phyloP scores from a whole-genome alignment of 2,888 invertebrate species.

The Elysia crispata region DNA sequence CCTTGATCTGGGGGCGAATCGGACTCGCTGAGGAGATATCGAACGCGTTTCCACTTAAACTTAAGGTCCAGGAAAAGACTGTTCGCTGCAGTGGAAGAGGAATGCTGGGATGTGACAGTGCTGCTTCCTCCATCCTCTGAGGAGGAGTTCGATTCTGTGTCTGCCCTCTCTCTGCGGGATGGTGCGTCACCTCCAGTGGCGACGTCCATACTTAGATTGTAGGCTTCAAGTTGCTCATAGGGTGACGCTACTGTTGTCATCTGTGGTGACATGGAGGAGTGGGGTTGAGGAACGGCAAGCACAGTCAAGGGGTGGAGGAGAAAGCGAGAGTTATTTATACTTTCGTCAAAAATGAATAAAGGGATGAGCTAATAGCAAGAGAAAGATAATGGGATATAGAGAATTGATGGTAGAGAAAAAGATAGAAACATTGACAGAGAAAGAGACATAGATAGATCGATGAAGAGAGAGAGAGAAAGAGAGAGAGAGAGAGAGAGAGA shows the following conservation, averaged over 20 bases:
- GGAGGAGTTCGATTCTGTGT: too few relatives aligned
- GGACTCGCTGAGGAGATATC: conserved; percentile 91
- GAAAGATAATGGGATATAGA: not conserved
- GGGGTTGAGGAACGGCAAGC: not conserved
- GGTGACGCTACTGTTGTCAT: conserved; percentile 48
- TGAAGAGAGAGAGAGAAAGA: conserved; percentile 14
- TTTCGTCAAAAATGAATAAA: not conserved
- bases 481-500: conserved; percentile 13
- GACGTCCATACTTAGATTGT: conserved; percentile 34
- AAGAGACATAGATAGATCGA: not conserved
- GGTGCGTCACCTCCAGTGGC: too few relatives aligned
- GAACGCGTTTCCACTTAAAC: conserved; percentile 97
- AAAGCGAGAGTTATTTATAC: not conserved
- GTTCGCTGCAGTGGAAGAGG: not conserved
- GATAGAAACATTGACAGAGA: not conserved
- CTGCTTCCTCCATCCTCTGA: too few relatives aligned
- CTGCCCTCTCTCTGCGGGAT: too few relatives aligned
- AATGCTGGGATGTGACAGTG: too few relatives aligned
- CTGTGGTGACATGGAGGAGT: conserved; percentile 15
- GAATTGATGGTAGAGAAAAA: not conserved
- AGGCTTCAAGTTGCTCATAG: not conserved
- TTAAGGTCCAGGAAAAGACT: conserved; percentile 79
- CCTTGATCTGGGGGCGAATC: conserved; percentile 45
- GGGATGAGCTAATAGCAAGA: not conserved
- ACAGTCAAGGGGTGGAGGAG: too few relatives aligned